Evolutionary conservation across 2,113 vertebrate genomes (phyloP), one percentile per base, ranked within the genome.

Genomic region (Chrysochloris asiatica): DNA sequence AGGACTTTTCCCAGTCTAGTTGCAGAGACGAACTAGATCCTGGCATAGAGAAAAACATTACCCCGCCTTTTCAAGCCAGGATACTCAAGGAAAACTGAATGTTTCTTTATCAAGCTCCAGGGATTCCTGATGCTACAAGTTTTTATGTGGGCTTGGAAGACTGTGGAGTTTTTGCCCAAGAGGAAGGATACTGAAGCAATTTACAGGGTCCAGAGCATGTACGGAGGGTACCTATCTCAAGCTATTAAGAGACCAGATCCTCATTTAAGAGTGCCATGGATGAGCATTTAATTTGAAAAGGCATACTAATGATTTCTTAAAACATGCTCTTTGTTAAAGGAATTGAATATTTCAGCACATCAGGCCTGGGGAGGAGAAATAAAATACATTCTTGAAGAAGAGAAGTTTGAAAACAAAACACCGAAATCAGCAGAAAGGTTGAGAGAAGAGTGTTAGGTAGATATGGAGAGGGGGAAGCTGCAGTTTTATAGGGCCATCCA

Each of bases 221-320:
- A 3, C 4, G 45, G 63, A 71, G 41, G 22, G 13, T 3, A 13
- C 50, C 28, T 59, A 33, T 13, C 26, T 72, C 38, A n/a, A 50
- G 54, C n/a, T 38, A 63, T 54, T 30, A 75, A n/a, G n/a, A n/a
- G 10, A 28, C 47, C 3, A 10, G 41, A 63, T 47, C 85, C 63
- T 88, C 8, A 26, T 19, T 56, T 8, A 47, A 48, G 47, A 73
- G 38, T 47, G 80, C 30, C 41, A 50, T 59, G 22, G 48, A 38
- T 26, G 24, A 76, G 54, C 7, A 69, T 33, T 13, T 59, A 50
- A 45, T 50, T 86, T 30, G 50, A 19, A 84, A 85, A 61, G 43
- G 56, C 38, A 4, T 38, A 67, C 28, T 81, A 28, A 61, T 45
- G 36, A 38, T 89, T 71, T 86, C 48, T 92, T 86, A 38, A 48